phyloP scores from a whole-genome alignment of 2,113 vertebrate species.

The Anoura caudifer region DNA sequence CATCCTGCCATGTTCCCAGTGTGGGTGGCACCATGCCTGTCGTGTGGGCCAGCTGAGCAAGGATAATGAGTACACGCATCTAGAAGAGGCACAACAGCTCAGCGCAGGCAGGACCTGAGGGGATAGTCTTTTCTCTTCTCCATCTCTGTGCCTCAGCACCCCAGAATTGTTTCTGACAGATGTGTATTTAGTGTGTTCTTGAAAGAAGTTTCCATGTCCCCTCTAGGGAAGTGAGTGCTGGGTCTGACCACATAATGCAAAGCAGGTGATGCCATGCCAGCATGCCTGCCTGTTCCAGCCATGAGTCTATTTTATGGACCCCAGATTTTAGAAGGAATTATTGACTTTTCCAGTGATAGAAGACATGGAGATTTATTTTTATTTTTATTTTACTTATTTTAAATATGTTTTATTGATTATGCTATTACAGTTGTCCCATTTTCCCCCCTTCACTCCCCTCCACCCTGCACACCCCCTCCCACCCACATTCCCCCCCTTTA shows the following conservation, averaged over 20 bases:
- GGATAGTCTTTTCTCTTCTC: not conserved
- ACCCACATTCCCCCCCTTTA: too few relatives aligned
- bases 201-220: not conserved
- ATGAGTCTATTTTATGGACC: not conserved
- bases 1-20: not conserved
- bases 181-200: constrained; percentile 48
- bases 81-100: not conserved
- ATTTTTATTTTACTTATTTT: too few relatives aligned
- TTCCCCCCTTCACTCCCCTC: too few relatives aligned
- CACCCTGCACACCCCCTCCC: too few relatives aligned
- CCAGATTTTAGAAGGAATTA: not conserved
- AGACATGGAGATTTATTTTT: not conserved
- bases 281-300: not conserved
- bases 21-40: not conserved
- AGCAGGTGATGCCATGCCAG: not conserved
- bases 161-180: constrained; percentile 42
- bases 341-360: not conserved
- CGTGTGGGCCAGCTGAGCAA: not conserved
- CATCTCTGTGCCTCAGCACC: not conserved
- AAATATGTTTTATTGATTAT: too few relatives aligned
- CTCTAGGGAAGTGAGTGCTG: not conserved
- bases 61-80: not conserved
- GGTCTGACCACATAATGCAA: constrained; percentile 1
- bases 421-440: too few relatives aligned
- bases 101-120: not conserved